Conservation (phyloP, 2,113 vertebrate species). For the Proteles cristata region DNA sequence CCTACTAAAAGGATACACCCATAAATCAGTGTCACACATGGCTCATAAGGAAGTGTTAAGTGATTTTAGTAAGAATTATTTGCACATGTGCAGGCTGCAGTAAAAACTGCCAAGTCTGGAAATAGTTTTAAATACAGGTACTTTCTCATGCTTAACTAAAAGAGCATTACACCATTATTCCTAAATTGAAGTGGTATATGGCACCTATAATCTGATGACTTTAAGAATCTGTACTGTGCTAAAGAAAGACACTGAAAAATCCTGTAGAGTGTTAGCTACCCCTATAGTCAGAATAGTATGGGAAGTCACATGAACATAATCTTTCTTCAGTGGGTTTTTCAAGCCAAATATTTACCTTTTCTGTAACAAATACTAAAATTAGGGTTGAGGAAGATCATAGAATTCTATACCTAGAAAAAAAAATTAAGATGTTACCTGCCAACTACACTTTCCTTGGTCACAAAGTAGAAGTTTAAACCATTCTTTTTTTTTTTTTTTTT, state of each 20-base stretch:
- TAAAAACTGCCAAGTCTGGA: slow-evolving; percentile 60
- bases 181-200: slow-evolving; percentile 48
- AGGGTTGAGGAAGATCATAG: neutral
- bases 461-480: neutral
- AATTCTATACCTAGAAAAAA: neutral
- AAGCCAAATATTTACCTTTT: neutral
- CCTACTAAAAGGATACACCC: slow-evolving; percentile 57
- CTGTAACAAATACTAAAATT: neutral
- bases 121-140: slow-evolving; percentile 60
- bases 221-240: neutral
- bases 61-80: slow-evolving; percentile 71
- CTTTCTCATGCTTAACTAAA: slow-evolving; percentile 45
- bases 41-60: slow-evolving; percentile 58
- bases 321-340: neutral
- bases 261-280: neutral
- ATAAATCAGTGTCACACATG: slow-evolving; percentile 56
- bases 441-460: neutral
- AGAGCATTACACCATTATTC: neutral
- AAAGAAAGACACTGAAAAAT: neutral
- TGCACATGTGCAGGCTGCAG: neutral
- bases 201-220: slow-evolving; percentile 40
- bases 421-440: neutral
- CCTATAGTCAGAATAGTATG: neutral
- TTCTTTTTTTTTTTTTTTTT: neutral
- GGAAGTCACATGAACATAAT: neutral